These are phyloP conservation scores for Sebastes umbrosus DNA, from an alignment of 2,797 vertebrate genomes.

Conservation along the genomic window DNA sequence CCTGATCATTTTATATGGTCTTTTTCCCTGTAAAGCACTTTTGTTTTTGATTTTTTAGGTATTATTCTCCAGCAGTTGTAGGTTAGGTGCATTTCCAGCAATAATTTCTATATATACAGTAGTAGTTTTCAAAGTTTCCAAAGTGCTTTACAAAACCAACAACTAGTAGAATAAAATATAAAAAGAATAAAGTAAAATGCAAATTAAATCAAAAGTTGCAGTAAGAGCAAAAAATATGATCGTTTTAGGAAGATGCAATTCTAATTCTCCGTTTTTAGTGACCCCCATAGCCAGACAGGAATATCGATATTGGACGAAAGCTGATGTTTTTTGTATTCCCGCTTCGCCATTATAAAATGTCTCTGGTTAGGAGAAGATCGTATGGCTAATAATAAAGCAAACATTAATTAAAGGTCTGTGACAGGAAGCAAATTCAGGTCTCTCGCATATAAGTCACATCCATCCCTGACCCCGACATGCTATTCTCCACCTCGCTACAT, in stretches of 20 bases:
- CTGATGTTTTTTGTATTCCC: not conserved
- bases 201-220: not conserved
- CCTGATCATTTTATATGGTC: not conserved
- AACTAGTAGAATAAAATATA: not conserved
- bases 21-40: not conserved
- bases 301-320: not conserved
- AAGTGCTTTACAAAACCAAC: not conserved
- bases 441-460: not conserved
- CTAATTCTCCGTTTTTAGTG: not conserved
- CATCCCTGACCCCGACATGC: not conserved
- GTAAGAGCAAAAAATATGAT: not conserved
- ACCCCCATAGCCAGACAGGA: not conserved
- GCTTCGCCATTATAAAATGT: not conserved
- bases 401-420: not conserved
- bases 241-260: not conserved
- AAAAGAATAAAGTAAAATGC: not conserved
- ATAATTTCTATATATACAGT: not conserved
- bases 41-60: not conserved
- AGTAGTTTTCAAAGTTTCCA: not conserved
- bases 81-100: not conserved
- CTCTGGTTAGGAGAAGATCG: not conserved
- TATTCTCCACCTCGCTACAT: not conserved
- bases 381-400: not conserved
- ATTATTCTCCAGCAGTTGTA: not conserved
- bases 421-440: not conserved